phyloP scores from a whole-genome alignment of 2,888 invertebrate species.

The Chironomus riparius region DNA sequence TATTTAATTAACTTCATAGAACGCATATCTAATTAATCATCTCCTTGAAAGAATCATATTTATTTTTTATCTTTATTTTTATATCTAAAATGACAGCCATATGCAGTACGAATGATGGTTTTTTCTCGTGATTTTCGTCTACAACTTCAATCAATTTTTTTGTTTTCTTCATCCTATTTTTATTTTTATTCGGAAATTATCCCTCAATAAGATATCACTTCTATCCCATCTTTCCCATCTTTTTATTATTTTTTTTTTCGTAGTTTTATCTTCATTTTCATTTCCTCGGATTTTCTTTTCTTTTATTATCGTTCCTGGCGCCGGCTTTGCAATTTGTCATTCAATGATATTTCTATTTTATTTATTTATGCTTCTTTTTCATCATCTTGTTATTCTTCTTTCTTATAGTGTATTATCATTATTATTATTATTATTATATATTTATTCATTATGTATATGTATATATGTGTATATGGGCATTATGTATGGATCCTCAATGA shows the following conservation, averaged over 20 bases:
- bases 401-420: background rate
- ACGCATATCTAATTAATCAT: no score
- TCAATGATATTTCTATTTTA: constrained; percentile 18
- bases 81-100: constrained; percentile 1
- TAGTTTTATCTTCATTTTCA: background rate
- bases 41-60: no score
- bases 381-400: background rate
- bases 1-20: no score
- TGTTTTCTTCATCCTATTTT: background rate
- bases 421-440: background rate
- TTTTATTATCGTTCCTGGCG: constrained; percentile 21
- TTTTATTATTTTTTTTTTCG: background rate
- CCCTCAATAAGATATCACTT: background rate
- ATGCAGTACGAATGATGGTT: background rate
- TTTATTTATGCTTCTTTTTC: background rate
- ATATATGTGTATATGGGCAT: no score
- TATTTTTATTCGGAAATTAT: background rate
- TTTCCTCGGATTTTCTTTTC: background rate
- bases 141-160: background rate
- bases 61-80: no score
- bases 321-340: constrained; percentile 22
- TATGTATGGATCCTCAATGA: no score
- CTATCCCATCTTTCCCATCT: background rate
- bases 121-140: background rate
- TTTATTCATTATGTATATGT: background rate